Conservation (phyloP, 1,140 invertebrate genomes). For the Drosophila pandora region DNA sequence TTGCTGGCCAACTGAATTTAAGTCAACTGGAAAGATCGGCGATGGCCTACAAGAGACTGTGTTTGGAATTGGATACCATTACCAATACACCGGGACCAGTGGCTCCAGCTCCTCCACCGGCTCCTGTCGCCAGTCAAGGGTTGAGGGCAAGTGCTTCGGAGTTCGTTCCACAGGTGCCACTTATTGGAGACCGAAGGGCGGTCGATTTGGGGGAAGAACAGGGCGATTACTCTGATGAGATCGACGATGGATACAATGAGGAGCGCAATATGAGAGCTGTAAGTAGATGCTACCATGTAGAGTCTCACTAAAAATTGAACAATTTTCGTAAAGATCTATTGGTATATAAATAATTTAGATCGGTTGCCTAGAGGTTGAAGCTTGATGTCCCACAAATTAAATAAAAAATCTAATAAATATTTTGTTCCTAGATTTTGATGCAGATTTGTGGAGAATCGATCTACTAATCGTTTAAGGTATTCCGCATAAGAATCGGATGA, state of each 20-base stretch:
- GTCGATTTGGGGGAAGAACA: conserved; percentile 16
- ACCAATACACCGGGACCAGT: neutral
- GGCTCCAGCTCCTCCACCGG: neutral
- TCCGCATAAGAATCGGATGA: no score
- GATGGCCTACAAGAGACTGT: conserved; percentile 14
- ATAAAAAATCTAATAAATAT: no score
- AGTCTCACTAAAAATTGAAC: no score
- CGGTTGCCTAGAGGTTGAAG: no score
- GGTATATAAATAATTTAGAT: no score
- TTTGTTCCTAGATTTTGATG: no score
- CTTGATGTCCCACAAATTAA: no score
- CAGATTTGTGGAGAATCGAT: no score
- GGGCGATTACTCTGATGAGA: conserved; percentile 3
- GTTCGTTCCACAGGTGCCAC: conserved; percentile 37
- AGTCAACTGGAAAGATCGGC: neutral
- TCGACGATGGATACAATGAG: conserved; percentile 12
- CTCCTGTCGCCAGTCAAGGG: conserved; percentile 1
- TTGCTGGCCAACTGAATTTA: neutral
- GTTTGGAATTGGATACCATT: conserved; percentile 4
- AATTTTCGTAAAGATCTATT: no score
- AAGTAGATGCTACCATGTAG: neutral
- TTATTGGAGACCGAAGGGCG: conserved; percentile 1
- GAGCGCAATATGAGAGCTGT: conserved; percentile 11
- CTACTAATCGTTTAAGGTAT: no score
- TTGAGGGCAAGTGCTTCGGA: conserved; percentile 39